These are phyloP conservation scores for Phasianus colchicus DNA, from an alignment of 2,113 vertebrate species.

Conservation along the genomic window DNA sequence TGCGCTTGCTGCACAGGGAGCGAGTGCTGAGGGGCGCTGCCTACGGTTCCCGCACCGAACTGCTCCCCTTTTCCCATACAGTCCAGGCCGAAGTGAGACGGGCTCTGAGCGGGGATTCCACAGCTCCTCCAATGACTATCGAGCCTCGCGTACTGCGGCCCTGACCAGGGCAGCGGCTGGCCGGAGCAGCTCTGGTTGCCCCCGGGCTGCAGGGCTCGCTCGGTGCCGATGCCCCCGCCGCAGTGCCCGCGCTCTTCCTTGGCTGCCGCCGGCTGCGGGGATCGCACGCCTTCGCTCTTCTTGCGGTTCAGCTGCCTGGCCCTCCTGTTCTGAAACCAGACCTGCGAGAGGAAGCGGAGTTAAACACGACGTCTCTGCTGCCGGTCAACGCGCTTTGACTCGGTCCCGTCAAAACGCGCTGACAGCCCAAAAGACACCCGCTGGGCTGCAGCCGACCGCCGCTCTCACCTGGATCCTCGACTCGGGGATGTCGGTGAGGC, in stretches of 20 bases:
- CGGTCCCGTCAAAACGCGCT: not conserved
- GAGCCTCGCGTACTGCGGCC: not conserved
- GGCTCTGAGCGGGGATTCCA: not conserved
- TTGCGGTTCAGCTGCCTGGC: constrained; percentile 61
- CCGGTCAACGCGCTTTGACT: not conserved
- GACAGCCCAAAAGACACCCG: too few relatives aligned
- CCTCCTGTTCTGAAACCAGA: constrained; percentile 74
- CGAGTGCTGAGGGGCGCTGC: not conserved
- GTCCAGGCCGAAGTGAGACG: not conserved
- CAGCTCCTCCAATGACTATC: not conserved
- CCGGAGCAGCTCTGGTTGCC: not conserved
- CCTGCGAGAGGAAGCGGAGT: constrained; percentile 14
- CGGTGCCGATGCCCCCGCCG: not conserved
- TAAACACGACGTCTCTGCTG: not conserved
- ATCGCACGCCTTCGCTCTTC: constrained; percentile 8
- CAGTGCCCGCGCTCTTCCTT: not conserved
- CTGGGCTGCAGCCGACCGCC: not conserved
- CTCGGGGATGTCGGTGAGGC: constrained; percentile 55
- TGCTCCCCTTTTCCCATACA: not conserved
- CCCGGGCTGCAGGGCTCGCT: not conserved
- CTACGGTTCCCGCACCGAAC: accelerated
- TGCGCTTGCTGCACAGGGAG: not conserved
- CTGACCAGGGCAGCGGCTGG: not conserved
- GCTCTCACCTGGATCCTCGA: constrained; percentile 63
- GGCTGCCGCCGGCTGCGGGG: not conserved